Base-by-base conservation (phyloP, 2,888 invertebrate species). In the Fabriciana adippe region DNA sequence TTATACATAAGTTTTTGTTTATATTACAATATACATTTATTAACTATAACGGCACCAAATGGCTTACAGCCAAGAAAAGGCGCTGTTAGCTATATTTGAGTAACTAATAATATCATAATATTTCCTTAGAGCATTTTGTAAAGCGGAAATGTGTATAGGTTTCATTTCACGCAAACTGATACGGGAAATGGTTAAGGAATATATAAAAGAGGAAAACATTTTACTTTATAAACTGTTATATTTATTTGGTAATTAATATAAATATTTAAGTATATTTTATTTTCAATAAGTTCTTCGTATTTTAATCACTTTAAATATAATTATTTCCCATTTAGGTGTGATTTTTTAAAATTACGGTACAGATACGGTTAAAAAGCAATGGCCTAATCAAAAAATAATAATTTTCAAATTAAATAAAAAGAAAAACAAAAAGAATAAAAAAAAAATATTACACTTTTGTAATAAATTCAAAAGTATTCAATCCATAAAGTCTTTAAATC, bases 91-190 rank as follows among this genome's bases (percentile, higher is more conserved):
- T 59, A 15, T 48, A 59, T 48, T 59, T 59, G 48, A 59, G 47
- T 57, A 57, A 48, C 59, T 59, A 59, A 59, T 59, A 59, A 48
- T 59, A 59, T 48, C n/a, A 59, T 59, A 26, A 59, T 48, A 59
- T 31, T 26, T 59, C 31, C 26, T 48, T n/a, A 26, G 59, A 47
- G 31, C 48, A 16, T 48, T 48, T 59, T 48, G 48, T 59, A 59
- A 31, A 59, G 6, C n/a, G 26, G 48, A 59, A 59, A 6, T 21
- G 48, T 48, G 59, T 48, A 13, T 21, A 47, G 57, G 48, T 48
- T 48, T 59, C 26, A 48, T 11, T 59, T 59, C 41, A 13, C 6
- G 21, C 31, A 48, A 59, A 48, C 26, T 48, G n/a, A 21, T 31
- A 26, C 16, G 16, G 47, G 26, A 59, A 68, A 51, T 13, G 6